Evolutionary conservation across 2,888 invertebrate species (phyloP).

Genomic region (Thumatha senex): DNA sequence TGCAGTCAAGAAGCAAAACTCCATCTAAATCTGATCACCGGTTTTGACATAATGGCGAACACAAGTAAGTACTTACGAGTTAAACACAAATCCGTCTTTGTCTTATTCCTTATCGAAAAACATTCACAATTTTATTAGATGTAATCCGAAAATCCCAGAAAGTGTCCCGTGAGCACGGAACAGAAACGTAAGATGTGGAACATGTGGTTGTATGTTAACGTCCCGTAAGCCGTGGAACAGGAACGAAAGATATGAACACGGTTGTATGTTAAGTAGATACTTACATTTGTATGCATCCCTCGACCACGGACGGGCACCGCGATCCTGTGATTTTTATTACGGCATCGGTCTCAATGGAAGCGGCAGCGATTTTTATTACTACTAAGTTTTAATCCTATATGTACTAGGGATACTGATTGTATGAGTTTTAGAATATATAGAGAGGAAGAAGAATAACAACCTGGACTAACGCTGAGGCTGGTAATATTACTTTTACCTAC

Average conservation of each 20-base stretch:
- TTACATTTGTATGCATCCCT: slow-evolving; percentile 37
- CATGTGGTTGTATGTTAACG: slow-evolving; percentile 21
- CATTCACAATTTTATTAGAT: slow-evolving; percentile 10
- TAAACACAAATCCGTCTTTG: too few relatives aligned
- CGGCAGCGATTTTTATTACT: slow-evolving; percentile 1
- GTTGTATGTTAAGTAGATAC: slow-evolving; percentile 19
- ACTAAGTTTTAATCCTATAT: too few relatives aligned
- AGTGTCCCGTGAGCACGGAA: slow-evolving; percentile 4
- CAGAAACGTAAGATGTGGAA: slow-evolving; percentile 8
- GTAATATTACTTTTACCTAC: too few relatives aligned
- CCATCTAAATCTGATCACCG: too few relatives aligned
- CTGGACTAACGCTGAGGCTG: too few relatives aligned
- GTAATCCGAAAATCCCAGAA: slow-evolving; percentile 8
- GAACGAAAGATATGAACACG: slow-evolving; percentile 11
- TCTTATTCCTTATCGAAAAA: background rate
- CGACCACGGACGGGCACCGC: slow-evolving; percentile 20
- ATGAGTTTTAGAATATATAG: too few relatives aligned
- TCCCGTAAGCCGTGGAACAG: background rate
- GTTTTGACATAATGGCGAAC: too few relatives aligned
- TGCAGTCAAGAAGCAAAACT: too few relatives aligned
- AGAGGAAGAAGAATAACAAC: too few relatives aligned
- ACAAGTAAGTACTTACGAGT: too few relatives aligned
- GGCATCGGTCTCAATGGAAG: slow-evolving; percentile 11
- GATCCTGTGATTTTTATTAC: slow-evolving; percentile 31
- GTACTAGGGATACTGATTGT: too few relatives aligned